Evolutionary conservation across 2,888 invertebrate genomes (phyloP), one percentile per base, ranked within the genome.

Genomic region (Lochmaea capreae): DNA sequence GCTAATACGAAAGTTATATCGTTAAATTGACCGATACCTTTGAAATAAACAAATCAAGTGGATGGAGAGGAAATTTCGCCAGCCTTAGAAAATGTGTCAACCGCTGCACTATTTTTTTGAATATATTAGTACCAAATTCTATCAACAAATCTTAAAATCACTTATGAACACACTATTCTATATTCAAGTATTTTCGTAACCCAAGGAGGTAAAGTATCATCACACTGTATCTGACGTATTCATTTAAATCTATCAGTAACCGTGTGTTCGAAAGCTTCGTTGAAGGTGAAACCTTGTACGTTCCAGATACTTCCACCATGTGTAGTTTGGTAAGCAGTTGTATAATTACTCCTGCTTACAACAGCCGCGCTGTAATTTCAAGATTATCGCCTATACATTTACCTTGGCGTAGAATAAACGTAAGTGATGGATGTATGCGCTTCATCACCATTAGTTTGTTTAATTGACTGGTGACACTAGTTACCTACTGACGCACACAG

Each of bases 401-500:
- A 71, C 71, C 65, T 71, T 46, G 71, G 57, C 71, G 57, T 42
- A 33, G 71, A 71, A 71, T 71, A 71, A 71, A 71, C 71, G 71
- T 71, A 71, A 71, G 71, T 71, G 71, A 71, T 71, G 65, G 71
- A 71, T 71, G 71, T 58, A 43, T 65, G 71, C 58, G 71, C 71
- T 71, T 71, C 71, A 71, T 71, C 71, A 71, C 71, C 71, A 71
- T 71, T 71, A 71, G 71, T 71, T 71, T 65, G 65, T 71, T 71
- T 71, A 71, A 71, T 71, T 71, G 71, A 71, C 71, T 71, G 71
- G 71, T 65, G 71, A 71, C 71, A 71, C 71, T 71, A 71, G 71
- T 71, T 71, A 71, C 65, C 71, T 71, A 62, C 65, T 33, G 58
- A 71, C 58, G 65, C 33, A 57, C 63, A 71, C 61, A 54, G 46